A percentile compares a stretch with the other conserved stretches of the same genome.
Conservation (phyloP, 2,797 vertebrate genomes). For the Capromys pilorides region DNA sequence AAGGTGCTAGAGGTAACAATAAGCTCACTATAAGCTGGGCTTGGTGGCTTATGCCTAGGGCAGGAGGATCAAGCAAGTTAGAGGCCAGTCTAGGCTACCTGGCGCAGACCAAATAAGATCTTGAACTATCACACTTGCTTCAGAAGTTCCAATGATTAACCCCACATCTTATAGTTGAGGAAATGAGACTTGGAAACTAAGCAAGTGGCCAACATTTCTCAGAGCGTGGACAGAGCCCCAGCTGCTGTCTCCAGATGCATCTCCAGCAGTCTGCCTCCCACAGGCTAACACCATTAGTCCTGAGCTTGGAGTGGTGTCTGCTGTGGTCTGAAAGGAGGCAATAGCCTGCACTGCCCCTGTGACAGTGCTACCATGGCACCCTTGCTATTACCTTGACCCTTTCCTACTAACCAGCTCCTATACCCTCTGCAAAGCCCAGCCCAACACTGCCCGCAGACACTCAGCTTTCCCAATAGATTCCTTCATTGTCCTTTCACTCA, state of each 20-base stretch:
- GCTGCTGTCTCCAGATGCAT: background rate
- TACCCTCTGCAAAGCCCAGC: background rate
- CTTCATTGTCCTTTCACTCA: rapidly evolving
- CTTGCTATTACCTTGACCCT: rapidly evolving
- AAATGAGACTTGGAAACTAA: background rate
- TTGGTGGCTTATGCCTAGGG: background rate
- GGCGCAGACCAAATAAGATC: background rate
- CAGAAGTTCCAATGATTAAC: background rate
- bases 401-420: background rate
- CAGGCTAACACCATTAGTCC: background rate
- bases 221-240: background rate
- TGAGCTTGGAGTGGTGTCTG: background rate
- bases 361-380: background rate
- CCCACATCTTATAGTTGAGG: background rate
- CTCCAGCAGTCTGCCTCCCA: background rate
- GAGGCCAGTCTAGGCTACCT: background rate
- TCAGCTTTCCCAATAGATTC: background rate
- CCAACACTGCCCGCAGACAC: background rate
- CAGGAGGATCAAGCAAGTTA: background rate
- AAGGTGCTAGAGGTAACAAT: background rate
- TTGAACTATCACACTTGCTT: background rate
- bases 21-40: background rate
- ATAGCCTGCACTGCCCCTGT: background rate
- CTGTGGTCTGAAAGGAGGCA: background rate
- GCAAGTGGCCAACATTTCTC: no score